Base-by-base conservation (phyloP, 2,113 vertebrate genomes). In the Oryzias curvinotus region DNA sequence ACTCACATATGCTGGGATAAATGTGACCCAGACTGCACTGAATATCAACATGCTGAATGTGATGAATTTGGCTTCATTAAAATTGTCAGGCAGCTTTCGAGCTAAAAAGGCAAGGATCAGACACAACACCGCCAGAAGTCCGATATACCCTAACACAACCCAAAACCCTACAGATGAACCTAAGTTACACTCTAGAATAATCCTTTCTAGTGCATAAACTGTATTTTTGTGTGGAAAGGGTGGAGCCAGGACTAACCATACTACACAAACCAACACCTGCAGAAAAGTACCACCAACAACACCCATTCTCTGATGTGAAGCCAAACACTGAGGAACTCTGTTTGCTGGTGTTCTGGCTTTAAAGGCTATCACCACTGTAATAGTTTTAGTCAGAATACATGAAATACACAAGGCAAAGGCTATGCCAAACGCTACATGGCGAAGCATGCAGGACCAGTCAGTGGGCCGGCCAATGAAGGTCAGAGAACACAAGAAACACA, bases 41-140 rank as follows among this genome's bases (percentile, higher is more conserved):
- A 91, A 92, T 69, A 91, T 91, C 21, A 91, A 18, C 85, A 91
- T 87, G 68, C 91, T 92, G 73, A 92, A 91, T 8, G 90, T 91
- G 66, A 92, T 92, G 10, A 89, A 91, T 64, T 92, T 92, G 5
- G 90, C 89, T 74, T 92, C 91, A 62, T 92, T 92, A 50, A 92
- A 92, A 66, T 92, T 91, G 75, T 92, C 89, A 23, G 91, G 91
- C 46, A 92, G 57, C 45, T 91, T 90, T 21, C 86, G 80, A 68
- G 89, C 89, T 58, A 91, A 59, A 81, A 92, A 92, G 62, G 91
- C 91, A 17, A 92, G 71, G 5, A 92, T 50, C 19, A 91, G 86
- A 54, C 91, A 91, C 0, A 90, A 52, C 15, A 80, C 7, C 68
- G 90, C 86, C 52, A 92, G 76, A 17, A 92, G 30, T 30, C 91